A percentile compares a stretch with the other conserved stretches of the same genome.
phyloP scores from a whole-genome alignment of 2,797 vertebrate species.

The Phataginus tricuspis region DNA sequence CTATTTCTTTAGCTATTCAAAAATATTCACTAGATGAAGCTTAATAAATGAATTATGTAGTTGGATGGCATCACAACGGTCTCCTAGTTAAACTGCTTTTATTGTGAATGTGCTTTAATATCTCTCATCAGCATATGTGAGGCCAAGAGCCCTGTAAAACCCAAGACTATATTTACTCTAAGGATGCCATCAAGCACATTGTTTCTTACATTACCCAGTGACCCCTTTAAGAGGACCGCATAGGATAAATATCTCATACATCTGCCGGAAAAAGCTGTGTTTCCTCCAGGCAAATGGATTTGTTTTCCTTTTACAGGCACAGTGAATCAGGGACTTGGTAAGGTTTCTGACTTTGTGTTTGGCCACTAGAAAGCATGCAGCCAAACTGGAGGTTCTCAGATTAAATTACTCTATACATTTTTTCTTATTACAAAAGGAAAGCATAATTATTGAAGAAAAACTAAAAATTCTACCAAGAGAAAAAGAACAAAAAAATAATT shows the following conservation, averaged over 20 bases:
- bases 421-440: slow-evolving; percentile 32
- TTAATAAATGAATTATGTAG: neutral
- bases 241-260: slow-evolving; percentile 29
- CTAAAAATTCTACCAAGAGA: neutral
- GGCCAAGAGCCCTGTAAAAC: slow-evolving; percentile 22
- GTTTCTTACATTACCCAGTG: slow-evolving; percentile 12
- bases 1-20: slow-evolving; percentile 12
- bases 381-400: neutral
- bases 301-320: neutral
- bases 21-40: neutral
- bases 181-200: neutral
- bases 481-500: neutral
- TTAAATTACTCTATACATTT: neutral
- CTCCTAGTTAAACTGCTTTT: slow-evolving; percentile 36
- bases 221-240: slow-evolving; percentile 22
- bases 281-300: neutral
- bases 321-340: neutral
- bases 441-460: slow-evolving; percentile 11
- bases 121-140: slow-evolving; percentile 26
- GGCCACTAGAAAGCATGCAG: neutral
- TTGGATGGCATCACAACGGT: neutral
- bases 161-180: neutral
- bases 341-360: neutral
- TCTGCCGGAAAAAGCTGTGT: neutral
- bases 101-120: neutral